phyloP scores from a whole-genome alignment of 2,113 vertebrate genomes.

The Mirounga angustirostris region DNA sequence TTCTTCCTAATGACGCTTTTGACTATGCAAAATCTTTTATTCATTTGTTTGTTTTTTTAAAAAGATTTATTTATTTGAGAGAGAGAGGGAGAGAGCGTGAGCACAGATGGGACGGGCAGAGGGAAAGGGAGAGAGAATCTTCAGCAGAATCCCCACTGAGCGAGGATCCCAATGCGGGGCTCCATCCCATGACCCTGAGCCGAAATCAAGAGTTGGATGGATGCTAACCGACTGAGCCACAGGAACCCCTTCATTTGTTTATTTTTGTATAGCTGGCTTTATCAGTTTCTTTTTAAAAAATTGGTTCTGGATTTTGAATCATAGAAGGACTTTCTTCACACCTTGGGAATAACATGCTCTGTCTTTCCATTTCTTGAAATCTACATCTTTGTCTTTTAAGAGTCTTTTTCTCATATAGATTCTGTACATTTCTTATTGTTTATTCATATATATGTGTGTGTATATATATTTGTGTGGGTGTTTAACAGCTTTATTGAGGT shows the following conservation, averaged over 20 bases:
- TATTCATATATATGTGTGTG: not conserved
- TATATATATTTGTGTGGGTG: not conserved
- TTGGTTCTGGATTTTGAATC: not conserved
- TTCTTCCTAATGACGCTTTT: not conserved
- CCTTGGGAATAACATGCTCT: not conserved
- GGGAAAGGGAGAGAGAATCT: not conserved
- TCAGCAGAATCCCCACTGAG: not conserved
- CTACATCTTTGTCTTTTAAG: not conserved
- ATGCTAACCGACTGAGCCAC: not conserved
- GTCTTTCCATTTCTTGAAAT: not conserved
- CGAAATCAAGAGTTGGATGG: not conserved
- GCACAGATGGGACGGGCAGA: not conserved
- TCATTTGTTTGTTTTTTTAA: not conserved
- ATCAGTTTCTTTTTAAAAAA: not conserved
- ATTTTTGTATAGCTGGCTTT: not conserved
- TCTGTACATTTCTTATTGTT: not conserved
- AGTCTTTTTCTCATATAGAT: not conserved
- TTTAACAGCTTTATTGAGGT: not conserved
- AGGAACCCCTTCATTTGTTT: not conserved
- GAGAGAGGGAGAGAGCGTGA: not conserved
- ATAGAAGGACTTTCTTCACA: not conserved
- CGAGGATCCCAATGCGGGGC: too few relatives aligned
- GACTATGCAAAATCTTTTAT: not conserved
- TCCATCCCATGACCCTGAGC: not conserved
- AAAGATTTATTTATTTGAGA: not conserved